Conservation (phyloP, 1,140 invertebrate genomes). For the Antheraea pernyi region DNA sequence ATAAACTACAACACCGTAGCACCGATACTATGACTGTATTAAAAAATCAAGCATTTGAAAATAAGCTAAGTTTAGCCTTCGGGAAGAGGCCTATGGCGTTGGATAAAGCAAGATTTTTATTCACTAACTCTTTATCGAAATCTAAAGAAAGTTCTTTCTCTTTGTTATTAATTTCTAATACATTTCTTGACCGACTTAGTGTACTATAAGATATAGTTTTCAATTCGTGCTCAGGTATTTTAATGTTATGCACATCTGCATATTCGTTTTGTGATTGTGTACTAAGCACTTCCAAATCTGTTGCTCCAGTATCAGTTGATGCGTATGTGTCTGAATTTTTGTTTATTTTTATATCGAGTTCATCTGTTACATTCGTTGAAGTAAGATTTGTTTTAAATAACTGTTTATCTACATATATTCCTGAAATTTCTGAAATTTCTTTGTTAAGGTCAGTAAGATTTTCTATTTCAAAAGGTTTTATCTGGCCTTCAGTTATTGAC, state of each 20-base stretch:
- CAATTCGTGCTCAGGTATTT: neutral
- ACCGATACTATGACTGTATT: no score
- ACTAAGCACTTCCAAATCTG: neutral
- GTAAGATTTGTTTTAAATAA: neutral
- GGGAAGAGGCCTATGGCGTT: no score
- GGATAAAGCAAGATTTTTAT: neutral
- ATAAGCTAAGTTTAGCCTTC: no score
- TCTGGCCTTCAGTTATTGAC: neutral
- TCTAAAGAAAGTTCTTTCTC: constrained; percentile 2
- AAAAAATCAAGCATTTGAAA: no score
- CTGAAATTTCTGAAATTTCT: neutral
- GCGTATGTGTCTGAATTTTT: neutral
- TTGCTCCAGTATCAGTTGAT: neutral
- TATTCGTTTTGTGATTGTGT: neutral
- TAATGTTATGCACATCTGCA: neutral
- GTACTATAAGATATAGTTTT: neutral
- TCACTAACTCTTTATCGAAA: neutral
- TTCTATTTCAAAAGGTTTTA: neutral
- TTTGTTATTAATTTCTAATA: neutral
- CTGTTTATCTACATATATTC: constrained; percentile 2
- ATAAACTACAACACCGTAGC: no score
- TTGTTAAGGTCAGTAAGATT: neutral
- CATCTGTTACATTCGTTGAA: no score
- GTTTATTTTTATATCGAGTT: no score
- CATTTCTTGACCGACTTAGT: neutral